Conservation (phyloP, 2,113 vertebrate genomes). For the Mugil cephalus region DNA sequence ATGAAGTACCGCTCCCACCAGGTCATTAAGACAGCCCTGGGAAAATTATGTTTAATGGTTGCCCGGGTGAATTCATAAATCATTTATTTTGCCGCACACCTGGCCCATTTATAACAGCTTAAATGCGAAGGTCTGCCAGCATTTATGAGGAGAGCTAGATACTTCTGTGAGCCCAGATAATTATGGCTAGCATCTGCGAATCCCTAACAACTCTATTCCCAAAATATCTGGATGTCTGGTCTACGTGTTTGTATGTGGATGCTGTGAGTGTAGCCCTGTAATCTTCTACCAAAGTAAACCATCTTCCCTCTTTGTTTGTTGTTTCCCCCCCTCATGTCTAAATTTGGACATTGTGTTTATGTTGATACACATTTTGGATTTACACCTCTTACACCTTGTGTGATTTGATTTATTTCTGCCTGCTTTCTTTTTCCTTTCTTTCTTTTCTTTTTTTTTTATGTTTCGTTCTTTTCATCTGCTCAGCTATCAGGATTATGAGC, state of each 20-base stretch:
- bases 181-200: constrained; percentile 53
- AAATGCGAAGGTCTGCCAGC: constrained; percentile 69
- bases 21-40: constrained; percentile 84
- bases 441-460: constrained; percentile 85
- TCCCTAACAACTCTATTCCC: constrained; percentile 36
- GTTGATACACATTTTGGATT: constrained; percentile 15
- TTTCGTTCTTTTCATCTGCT: constrained; percentile 86
- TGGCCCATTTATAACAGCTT: constrained; percentile 79
- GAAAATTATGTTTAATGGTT: constrained; percentile 85
- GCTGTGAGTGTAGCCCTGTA: constrained; percentile 23
- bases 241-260: constrained; percentile 31
- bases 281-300: constrained; percentile 23
- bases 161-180: constrained; percentile 52
- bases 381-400: constrained; percentile 6
- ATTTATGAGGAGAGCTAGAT: constrained; percentile 62
- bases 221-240: constrained; percentile 31
- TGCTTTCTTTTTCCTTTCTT: constrained; percentile 83
- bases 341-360: constrained; percentile 27
- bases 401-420: constrained; percentile 61
- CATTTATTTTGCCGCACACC: constrained; percentile 83
- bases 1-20: constrained; percentile 82
- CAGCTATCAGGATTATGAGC: constrained; percentile 97
- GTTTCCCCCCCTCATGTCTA: constrained; percentile 41
- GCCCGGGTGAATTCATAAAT: constrained; percentile 82
- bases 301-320: constrained; percentile 15